Conservation (phyloP, 2,888 invertebrate species). For the Agrenia bidenticulata region DNA sequence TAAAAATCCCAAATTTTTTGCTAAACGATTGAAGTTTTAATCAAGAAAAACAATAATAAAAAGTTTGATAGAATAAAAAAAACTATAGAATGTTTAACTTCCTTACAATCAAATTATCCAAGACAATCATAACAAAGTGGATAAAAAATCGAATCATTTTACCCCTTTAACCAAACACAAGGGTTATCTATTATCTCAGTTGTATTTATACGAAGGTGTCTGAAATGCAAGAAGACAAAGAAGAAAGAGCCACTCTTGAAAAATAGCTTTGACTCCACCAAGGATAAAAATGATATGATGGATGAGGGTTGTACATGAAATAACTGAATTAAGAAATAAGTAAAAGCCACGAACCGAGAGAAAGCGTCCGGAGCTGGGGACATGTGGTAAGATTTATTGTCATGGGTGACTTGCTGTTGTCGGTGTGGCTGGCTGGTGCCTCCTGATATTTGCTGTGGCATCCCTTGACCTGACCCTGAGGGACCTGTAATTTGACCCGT, state of each 20-base stretch:
- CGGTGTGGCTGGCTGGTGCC: constrained; percentile 28
- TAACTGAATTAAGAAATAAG: neutral
- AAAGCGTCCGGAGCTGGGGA: constrained; percentile 39
- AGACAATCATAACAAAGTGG: too few relatives aligned
- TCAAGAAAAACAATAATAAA: too few relatives aligned
- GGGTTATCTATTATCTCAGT: too few relatives aligned
- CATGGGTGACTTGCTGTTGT: constrained; percentile 43
- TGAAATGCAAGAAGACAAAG: neutral
- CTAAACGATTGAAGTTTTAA: too few relatives aligned
- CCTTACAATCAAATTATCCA: too few relatives aligned
- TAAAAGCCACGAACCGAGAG: constrained; percentile 28
- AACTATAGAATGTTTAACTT: too few relatives aligned
- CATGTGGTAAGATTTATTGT: constrained; percentile 51
- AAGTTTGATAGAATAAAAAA: too few relatives aligned
- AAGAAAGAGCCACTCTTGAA: neutral
- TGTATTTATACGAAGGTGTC: too few relatives aligned
- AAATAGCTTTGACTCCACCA: constrained; percentile 1
- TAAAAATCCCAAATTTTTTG: too few relatives aligned
- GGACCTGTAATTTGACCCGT: constrained; percentile 13
- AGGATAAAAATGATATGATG: constrained; percentile 2
- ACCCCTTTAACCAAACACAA: too few relatives aligned
- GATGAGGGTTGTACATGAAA: neutral
- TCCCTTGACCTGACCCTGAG: constrained; percentile 28
- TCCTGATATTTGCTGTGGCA: constrained; percentile 22
- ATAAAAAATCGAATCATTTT: too few relatives aligned